Base-by-base conservation (phyloP, 2,888 invertebrate genomes). In the Thera britannica region DNA sequence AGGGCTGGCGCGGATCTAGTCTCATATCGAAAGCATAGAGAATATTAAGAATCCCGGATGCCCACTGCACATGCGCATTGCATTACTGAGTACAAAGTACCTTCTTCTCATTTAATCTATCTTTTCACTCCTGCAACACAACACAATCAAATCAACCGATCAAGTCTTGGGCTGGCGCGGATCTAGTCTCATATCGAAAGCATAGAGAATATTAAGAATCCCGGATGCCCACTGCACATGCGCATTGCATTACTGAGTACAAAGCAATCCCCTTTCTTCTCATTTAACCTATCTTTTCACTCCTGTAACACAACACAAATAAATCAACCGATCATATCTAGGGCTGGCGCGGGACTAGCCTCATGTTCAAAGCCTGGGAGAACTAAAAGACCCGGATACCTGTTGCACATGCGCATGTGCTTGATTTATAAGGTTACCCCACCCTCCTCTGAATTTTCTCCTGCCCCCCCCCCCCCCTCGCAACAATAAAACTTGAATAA, bases 381-480 rank as follows among this genome's bases (percentile, higher is more conserved):
- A 7, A 44, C 44, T 46, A 46, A 9, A 7, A 2, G 44, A 9
- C 44, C 44, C 9, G 44, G 44, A 46, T 46, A 9, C 44, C 44
- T 9, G 9, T 46, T 46, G 44, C 44, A 46, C 44, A 46, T 46
- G 44, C 44, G 44, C 44, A 46, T 41, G 41, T 7, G 3, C 5
- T 3, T 38, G 7, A 41, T 41, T 41, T 41, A 41, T 41, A 41
- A 2, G 41, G 3, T 41, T 41, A 41, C 44, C 44, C 44, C 44
- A 46, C 44, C 44, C 44, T 46, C 44, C 44, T 2, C 44, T 46
- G 9, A 46, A 8, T 9, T 46, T 9, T 46, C 44, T 46, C 44
- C 44, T 9, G 9, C 44, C 44, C 7, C 9, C 44, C 44, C 0
- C 44, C 2, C 74, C 71, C 73, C 73, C 67, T 77, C 75, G 74